Percentiles rank a stretch among this genome's conserved stretches.
Evolutionary conservation across 2,888 invertebrate species (phyloP).

Genomic region (Drosophila mettleri): DNA sequence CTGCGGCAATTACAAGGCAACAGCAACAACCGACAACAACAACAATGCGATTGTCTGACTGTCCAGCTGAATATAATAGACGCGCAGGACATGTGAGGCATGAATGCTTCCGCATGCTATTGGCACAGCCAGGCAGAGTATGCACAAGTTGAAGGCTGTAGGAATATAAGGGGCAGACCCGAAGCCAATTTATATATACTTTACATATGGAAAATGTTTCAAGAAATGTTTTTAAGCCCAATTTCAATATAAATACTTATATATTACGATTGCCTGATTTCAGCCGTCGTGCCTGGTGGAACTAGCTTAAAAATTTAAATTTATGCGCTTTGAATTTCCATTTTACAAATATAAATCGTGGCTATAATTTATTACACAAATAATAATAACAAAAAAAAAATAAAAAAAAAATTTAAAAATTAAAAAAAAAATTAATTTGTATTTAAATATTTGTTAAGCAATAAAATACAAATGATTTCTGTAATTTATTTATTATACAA

Average conservation of each 20-base stretch:
- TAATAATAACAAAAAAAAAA: no score
- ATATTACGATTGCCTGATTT: no score
- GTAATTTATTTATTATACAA: neutral
- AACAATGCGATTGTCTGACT: conserved; percentile 33
- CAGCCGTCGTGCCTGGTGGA: no score
- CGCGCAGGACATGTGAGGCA: conserved; percentile 9
- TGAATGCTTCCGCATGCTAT: conserved; percentile 16
- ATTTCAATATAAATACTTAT: no score
- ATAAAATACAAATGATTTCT: neutral
- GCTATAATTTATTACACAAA: no score
- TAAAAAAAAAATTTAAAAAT: neutral
- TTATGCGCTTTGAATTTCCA: no score
- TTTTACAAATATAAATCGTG: no score
- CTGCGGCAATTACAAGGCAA: conserved; percentile 66
- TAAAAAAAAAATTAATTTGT: no score
- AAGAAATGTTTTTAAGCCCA: neutral
- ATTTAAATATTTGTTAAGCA: no score
- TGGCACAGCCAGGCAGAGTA: conserved; percentile 1
- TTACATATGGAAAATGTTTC: no score
- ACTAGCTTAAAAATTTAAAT: no score
- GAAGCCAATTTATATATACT: neutral
- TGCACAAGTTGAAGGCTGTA: neutral
- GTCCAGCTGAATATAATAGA: conserved; percentile 38
- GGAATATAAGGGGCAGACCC: no score
- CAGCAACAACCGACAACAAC: conserved; percentile 28